Evolutionary conservation across 1,140 invertebrate genomes (phyloP).

Genomic region (Drosophila arizonae): DNA sequence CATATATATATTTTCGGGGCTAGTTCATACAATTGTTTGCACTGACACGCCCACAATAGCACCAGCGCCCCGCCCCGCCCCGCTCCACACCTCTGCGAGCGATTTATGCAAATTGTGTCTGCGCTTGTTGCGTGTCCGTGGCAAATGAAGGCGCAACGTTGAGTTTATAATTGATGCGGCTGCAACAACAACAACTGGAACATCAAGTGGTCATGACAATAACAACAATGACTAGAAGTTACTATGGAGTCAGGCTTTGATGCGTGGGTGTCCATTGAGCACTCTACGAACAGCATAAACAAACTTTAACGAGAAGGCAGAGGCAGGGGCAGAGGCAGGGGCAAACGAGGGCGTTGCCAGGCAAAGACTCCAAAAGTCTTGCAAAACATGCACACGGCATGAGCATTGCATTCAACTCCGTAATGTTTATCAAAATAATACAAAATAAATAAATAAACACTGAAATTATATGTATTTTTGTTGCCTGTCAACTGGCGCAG

Average conservation of each 20-base stretch:
- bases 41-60: background rate
- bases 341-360: slow-evolving; percentile 66
- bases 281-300: slow-evolving; percentile 51
- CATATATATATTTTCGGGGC: background rate
- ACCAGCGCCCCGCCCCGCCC: no score
- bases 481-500: background rate
- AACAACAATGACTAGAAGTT: slow-evolving; percentile 53
- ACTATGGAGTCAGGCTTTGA: slow-evolving; percentile 43
- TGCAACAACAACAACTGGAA: slow-evolving; percentile 49
- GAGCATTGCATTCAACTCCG: slow-evolving; percentile 66
- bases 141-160: slow-evolving; percentile 38
- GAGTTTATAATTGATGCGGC: slow-evolving; percentile 71
- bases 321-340: slow-evolving; percentile 22
- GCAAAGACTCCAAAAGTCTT: slow-evolving; percentile 19
- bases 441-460: background rate
- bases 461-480: background rate
- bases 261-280: slow-evolving; percentile 8
- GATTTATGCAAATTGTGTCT: slow-evolving; percentile 35
- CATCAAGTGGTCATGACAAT: slow-evolving; percentile 71
- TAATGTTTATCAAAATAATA: slow-evolving; percentile 19
- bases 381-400: slow-evolving; percentile 34
- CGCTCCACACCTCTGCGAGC: no score
- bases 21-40: slow-evolving; percentile 1
- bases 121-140: slow-evolving; percentile 52
- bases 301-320: slow-evolving; percentile 51